Conservation (phyloP, 1,140 invertebrate species). For the Mactra quadrangularis region DNA sequence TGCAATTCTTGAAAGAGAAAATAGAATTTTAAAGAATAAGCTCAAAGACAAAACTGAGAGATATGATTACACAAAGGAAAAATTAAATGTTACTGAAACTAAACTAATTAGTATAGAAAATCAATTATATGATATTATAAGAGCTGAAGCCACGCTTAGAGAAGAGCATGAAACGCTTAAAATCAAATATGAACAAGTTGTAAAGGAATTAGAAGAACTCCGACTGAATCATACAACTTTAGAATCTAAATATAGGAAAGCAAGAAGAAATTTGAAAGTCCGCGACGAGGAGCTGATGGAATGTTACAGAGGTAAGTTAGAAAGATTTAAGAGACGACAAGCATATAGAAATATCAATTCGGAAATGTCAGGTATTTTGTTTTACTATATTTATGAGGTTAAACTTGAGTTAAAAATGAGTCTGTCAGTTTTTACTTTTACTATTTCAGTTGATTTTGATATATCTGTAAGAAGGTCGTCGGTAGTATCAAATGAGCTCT, state of each 20-base stretch:
- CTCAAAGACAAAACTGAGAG: constrained; percentile 55
- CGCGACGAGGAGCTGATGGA: constrained; percentile 49
- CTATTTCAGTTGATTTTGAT: too few relatives aligned
- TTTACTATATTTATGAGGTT: too few relatives aligned
- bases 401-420: too few relatives aligned
- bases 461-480: too few relatives aligned
- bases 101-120: constrained; percentile 41
- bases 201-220: constrained; percentile 23
- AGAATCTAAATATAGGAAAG: constrained; percentile 24
- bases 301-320: constrained; percentile 55
- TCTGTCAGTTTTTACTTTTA: too few relatives aligned
- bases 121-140: constrained; percentile 50
- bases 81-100: constrained; percentile 41
- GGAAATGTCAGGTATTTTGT: too few relatives aligned
- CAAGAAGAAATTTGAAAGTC: constrained; percentile 12
- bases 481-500: too few relatives aligned
- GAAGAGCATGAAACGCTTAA: constrained; percentile 48
- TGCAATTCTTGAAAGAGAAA: constrained; percentile 36
- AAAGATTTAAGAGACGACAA: too few relatives aligned
- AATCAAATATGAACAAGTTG: constrained; percentile 13
- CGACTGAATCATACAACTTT: constrained; percentile 30
- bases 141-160: constrained; percentile 43
- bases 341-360: too few relatives aligned
- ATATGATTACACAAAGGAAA: constrained; percentile 35
- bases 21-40: constrained; percentile 54